Conservation (phyloP, 2,797 vertebrate species). For the Distichodus sexfasciatus region DNA sequence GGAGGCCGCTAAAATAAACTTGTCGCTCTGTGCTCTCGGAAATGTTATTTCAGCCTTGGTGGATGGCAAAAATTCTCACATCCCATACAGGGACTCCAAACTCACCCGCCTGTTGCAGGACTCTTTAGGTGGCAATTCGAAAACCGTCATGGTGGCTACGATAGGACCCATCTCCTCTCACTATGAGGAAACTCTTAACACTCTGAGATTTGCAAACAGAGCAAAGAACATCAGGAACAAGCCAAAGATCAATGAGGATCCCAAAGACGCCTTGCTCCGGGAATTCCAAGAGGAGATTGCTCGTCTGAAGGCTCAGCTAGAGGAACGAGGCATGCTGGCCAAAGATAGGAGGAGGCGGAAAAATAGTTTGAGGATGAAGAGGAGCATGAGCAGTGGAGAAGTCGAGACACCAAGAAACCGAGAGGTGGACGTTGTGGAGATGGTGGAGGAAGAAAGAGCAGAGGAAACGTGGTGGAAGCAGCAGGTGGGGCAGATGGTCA, state of each 20-base stretch:
- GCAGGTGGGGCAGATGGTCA: slow-evolving; percentile 77
- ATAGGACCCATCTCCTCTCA: slow-evolving; percentile 86
- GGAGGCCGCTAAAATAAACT: slow-evolving; percentile 95
- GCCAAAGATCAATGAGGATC: slow-evolving; percentile 94
- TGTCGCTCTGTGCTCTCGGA: slow-evolving; percentile 92
- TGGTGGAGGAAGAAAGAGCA: slow-evolving; percentile 76
- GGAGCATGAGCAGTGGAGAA: slow-evolving; percentile 69
- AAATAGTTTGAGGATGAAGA: slow-evolving; percentile 83
- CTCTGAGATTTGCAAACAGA: slow-evolving; percentile 90
- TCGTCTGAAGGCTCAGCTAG: slow-evolving; percentile 89
- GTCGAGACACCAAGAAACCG: slow-evolving; percentile 65
- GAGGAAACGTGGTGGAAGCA: slow-evolving; percentile 80
- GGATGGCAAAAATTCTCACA: slow-evolving; percentile 86
- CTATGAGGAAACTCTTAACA: slow-evolving; percentile 90
- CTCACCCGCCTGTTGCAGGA: slow-evolving; percentile 94
- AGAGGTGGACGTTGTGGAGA: slow-evolving; percentile 74
- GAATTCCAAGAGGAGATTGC: slow-evolving; percentile 95
- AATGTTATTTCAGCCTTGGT: slow-evolving; percentile 94
- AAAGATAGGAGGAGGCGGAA: slow-evolving; percentile 84
- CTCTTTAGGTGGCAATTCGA: slow-evolving; percentile 93
- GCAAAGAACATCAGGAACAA: slow-evolving; percentile 98
- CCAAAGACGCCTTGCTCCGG: slow-evolving; percentile 91
- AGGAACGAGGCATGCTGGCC: slow-evolving; percentile 86
- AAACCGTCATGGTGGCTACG: slow-evolving; percentile 96
- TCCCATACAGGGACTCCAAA: slow-evolving; percentile 97